Conservation (phyloP, 2,888 invertebrate species). For the Lithophane ornitopus region DNA sequence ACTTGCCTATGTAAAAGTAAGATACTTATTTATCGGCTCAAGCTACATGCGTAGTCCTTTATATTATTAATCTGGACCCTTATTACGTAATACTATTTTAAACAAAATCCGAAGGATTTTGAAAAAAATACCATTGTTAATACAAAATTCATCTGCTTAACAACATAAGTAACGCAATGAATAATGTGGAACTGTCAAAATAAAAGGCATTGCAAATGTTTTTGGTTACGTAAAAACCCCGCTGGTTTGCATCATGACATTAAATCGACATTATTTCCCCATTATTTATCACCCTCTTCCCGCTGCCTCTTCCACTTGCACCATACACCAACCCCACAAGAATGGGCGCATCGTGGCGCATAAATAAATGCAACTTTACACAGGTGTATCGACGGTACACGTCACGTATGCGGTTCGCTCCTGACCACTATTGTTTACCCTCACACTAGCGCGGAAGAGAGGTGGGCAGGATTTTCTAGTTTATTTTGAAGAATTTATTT, state of each 20-base stretch:
- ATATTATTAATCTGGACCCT: not conserved
- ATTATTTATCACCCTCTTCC: not conserved
- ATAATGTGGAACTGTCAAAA: too few relatives aligned
- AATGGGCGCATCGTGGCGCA: slow-evolving; percentile 77
- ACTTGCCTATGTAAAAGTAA: not conserved
- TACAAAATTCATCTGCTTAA: too few relatives aligned
- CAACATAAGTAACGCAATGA: too few relatives aligned
- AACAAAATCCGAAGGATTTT: too few relatives aligned
- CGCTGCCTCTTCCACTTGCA: slow-evolving; percentile 56
- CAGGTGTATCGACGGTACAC: slow-evolving; percentile 81
- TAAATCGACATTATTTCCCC: not conserved
- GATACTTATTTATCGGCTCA: not conserved
- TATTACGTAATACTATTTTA: too few relatives aligned
- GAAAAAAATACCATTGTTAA: too few relatives aligned
- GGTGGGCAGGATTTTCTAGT: slow-evolving; percentile 6
- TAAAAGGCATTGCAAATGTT: too few relatives aligned
- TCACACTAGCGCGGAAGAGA: slow-evolving; percentile 27
- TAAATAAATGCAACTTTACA: slow-evolving; percentile 82
- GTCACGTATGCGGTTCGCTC: slow-evolving; percentile 67
- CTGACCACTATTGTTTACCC: slow-evolving; percentile 47
- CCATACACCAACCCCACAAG: slow-evolving; percentile 50
- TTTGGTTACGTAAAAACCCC: not conserved
- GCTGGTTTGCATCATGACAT: not conserved
- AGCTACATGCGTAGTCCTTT: too few relatives aligned
- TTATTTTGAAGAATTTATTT: not conserved